phyloP scores from a whole-genome alignment of 1,140 invertebrate genomes.

The Lordiphosa mommai region DNA sequence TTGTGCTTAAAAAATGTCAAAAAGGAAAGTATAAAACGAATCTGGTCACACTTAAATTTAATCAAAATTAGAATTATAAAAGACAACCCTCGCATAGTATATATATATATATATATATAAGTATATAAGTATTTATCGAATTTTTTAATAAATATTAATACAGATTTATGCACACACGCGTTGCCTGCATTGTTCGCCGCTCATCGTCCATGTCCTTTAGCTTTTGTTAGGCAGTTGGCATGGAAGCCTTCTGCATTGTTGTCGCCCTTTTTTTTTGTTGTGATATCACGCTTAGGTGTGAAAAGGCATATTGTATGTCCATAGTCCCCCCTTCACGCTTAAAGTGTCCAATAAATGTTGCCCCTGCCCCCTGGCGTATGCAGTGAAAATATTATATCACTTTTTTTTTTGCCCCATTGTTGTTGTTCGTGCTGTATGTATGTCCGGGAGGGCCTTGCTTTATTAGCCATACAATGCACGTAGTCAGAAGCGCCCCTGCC shows the following conservation, averaged over 20 bases:
- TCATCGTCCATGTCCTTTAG: conserved; percentile 3
- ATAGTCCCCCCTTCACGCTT: conserved; percentile 18
- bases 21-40: too few species aligned
- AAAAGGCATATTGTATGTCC: conserved; percentile 48
- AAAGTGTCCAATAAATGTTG: conserved; percentile 37
- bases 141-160: background rate
- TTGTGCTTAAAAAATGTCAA: too few species aligned
- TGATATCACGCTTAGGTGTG: conserved; percentile 47
- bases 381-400: conserved; percentile 16
- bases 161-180: background rate
- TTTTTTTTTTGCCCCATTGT: background rate
- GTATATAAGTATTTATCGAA: too few species aligned
- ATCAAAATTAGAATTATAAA: too few species aligned
- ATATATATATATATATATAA: too few species aligned
- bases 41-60: too few species aligned
- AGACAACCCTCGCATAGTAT: too few species aligned
- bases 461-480: conserved; percentile 73
- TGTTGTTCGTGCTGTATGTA: background rate
- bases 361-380: background rate
- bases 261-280: conserved; percentile 19
- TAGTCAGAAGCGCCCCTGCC: conserved; percentile 31
- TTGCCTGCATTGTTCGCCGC: conserved; percentile 16
- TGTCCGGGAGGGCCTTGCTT: conserved; percentile 29
- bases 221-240: background rate
- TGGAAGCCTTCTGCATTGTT: conserved; percentile 9